Base-by-base conservation (phyloP, 2,113 vertebrate genomes). In the Sminthopsis crassicaudata region DNA sequence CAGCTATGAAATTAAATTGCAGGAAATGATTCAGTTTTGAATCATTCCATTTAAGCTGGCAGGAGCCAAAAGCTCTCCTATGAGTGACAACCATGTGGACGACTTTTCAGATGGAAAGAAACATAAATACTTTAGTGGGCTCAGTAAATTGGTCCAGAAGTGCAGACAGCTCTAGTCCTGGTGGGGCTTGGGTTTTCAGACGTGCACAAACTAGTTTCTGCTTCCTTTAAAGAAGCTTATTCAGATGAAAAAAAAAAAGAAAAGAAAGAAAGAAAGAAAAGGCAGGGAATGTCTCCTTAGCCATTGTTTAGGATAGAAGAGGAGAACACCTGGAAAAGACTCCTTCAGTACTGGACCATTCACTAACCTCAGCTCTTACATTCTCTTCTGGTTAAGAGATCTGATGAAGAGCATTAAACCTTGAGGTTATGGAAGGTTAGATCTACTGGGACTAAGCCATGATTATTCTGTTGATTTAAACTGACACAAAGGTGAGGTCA, bases 21-120 rank as follows among this genome's bases (percentile, higher is more conserved):
- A 98, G 98, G 96, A 98, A 98, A 97, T 98, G 97, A 98, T 98
- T 98, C 96, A 91, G 88, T 98, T 98, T 98, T 94, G 36, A 98
- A 97, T 98, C 90, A 97, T 98, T 96, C 94, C 97, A 95, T 98
- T 98, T 96, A 97, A 98, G 97, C 97, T 97, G 96, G 97, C 97
- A 98, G 97, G 98, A 97, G 94, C 96, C 27, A 51, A 97, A 98
- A 98, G 95, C 96, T 93, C 97, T 98, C 94, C 96, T 97, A 92
- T 96, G 97, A 98, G 96, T 95, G 98, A 93, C 96, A 97, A 98
- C 96, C 97, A 95, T 57, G 93, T 97, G 93, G 90, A 97, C 95
- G 95, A 94, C 91, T 97, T 95, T 97, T 97, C 94, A 96, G 95
- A 94, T 96, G 95, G 95, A 84, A 84, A 84, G 94, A 94, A 97